Evolutionary conservation across 1,140 invertebrate genomes (phyloP).

Genomic region (Heliconius hermathena): DNA sequence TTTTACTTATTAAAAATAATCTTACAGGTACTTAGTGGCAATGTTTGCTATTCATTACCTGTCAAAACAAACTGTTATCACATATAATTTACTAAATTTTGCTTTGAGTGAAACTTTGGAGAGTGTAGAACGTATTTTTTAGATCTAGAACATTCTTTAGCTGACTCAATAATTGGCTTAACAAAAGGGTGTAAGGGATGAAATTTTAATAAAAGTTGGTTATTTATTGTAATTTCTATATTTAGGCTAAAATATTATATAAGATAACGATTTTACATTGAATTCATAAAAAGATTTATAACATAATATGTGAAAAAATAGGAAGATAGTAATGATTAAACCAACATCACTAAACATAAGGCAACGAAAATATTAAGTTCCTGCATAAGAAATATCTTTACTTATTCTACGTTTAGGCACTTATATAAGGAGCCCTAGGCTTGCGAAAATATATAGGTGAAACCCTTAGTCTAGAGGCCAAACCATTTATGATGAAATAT

Average conservation of each 20-base stretch:
- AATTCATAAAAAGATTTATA: conserved; percentile 13
- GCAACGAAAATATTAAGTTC: conserved; percentile 5
- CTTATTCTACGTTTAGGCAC: not conserved
- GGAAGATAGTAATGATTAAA: conserved; percentile 20
- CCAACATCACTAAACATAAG: not conserved
- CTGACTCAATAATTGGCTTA: conserved; percentile 29
- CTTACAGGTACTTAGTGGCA: not conserved
- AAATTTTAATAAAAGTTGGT: conserved; percentile 58
- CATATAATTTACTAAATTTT: not conserved
- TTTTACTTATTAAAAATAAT: not conserved
- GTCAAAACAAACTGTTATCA: conserved; percentile 31
- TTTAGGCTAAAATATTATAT: conserved; percentile 10
- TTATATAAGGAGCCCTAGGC: conserved; percentile 21
- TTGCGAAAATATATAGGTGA: conserved; percentile 31
- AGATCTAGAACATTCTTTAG: conserved; percentile 67
- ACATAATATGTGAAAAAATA: conserved; percentile 21
- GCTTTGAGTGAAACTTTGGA: conserved; percentile 16
- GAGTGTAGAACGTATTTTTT: conserved; percentile 44
- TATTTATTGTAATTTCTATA: conserved; percentile 28
- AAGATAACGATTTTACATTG: conserved; percentile 28
- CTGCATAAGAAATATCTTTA: not conserved
- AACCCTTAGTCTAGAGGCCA: conserved; percentile 58
- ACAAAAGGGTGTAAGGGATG: conserved; percentile 45
- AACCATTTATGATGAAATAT: conserved; percentile 64
- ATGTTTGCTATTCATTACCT: conserved; percentile 21